Conservation (phyloP, 1,140 invertebrate species). For the Drosophila leontia region DNA sequence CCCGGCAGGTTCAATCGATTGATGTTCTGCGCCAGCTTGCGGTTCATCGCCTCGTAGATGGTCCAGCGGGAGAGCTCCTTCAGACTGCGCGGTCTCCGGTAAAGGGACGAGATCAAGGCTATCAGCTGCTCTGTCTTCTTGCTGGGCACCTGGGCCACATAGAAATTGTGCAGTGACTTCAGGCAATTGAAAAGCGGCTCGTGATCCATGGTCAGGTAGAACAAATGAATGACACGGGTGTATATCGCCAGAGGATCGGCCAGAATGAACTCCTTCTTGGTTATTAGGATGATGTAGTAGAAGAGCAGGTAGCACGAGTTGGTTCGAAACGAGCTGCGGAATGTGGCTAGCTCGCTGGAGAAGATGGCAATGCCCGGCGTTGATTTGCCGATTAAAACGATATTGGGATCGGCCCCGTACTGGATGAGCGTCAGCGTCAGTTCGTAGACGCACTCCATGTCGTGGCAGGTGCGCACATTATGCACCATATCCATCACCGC, state of each 20-base stretch:
- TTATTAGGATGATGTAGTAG: slow-evolving; percentile 89
- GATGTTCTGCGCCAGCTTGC: slow-evolving; percentile 88
- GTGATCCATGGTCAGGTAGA: slow-evolving; percentile 90
- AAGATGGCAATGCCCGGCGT: slow-evolving; percentile 82
- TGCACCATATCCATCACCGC: slow-evolving; percentile 90
- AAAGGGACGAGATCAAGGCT: slow-evolving; percentile 87
- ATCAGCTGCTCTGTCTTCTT: slow-evolving; percentile 88
- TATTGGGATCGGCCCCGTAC: slow-evolving; percentile 89
- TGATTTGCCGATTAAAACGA: slow-evolving; percentile 86
- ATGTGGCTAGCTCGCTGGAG: slow-evolving; percentile 84
- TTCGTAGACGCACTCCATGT: slow-evolving; percentile 90
- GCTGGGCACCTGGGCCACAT: slow-evolving; percentile 88
- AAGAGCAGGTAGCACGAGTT: slow-evolving; percentile 88
- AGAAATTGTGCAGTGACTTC: slow-evolving; percentile 88
- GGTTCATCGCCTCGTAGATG: slow-evolving; percentile 88
- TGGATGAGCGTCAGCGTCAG: slow-evolving; percentile 89
- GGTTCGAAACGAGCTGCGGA: slow-evolving; percentile 88
- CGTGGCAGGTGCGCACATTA: slow-evolving; percentile 88
- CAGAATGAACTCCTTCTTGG: slow-evolving; percentile 89
- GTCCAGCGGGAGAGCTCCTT: slow-evolving; percentile 89
- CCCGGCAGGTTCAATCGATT: slow-evolving; percentile 89
- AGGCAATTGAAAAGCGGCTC: slow-evolving; percentile 88
- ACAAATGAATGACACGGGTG: slow-evolving; percentile 88
- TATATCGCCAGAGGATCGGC: slow-evolving; percentile 88
- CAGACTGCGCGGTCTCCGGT: slow-evolving; percentile 88